A percentile compares a stretch with the other conserved stretches of the same genome.
Conservation (phyloP, 2,797 vertebrate species). For the Corythornis leucogaster region DNA sequence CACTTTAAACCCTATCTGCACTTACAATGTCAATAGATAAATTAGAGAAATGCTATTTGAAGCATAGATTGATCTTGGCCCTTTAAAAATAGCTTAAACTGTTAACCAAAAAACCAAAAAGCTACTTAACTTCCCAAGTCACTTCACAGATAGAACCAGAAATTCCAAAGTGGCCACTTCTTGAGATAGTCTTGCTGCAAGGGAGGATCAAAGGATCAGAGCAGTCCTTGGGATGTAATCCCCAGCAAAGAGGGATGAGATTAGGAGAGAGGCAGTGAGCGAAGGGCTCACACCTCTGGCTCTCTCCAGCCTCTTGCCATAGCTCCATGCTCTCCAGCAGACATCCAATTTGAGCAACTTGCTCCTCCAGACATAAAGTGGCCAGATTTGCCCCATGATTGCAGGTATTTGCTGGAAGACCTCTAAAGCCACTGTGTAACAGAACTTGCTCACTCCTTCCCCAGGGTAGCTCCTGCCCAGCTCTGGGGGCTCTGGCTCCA, state of each 20-base stretch:
- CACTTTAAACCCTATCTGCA: neutral
- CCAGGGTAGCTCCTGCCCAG: neutral
- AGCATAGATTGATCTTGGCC: neutral
- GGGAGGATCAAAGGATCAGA: conserved; percentile 3
- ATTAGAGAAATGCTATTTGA: neutral
- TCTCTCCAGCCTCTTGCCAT: neutral
- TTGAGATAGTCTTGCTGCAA: neutral
- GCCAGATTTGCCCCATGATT: rapidly evolving
- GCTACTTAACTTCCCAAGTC: neutral
- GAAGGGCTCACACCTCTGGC: neutral
- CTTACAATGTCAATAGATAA: neutral
- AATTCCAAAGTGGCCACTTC: neutral
- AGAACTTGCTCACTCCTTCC: neutral
- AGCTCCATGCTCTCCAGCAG: neutral
- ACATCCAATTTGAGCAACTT: neutral
- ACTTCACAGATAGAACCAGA: neutral
- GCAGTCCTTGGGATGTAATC: neutral
- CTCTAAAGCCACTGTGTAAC: neutral
- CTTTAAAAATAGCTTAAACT: neutral
- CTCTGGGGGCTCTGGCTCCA: neutral
- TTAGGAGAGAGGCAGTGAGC: neutral
- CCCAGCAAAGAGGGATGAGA: neutral
- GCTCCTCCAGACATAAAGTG: neutral
- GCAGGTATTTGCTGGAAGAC: neutral
- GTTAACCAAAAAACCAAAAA: neutral